Conservation (phyloP, 2,797 vertebrate species). For the Carduelis carduelis region DNA sequence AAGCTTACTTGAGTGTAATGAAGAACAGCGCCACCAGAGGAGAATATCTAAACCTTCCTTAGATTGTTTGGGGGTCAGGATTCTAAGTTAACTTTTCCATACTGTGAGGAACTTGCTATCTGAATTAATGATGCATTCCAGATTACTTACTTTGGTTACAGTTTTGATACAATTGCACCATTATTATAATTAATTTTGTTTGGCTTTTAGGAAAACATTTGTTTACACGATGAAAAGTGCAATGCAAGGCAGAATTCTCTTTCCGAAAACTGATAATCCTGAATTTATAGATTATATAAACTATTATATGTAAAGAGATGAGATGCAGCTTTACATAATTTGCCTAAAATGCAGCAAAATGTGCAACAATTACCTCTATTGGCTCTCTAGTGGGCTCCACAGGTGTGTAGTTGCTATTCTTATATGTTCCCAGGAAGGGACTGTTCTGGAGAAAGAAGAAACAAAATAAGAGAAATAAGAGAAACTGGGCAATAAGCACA, state of each 20-base stretch:
- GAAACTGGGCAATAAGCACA: not conserved
- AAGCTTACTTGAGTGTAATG: not conserved
- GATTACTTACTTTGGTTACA: not conserved
- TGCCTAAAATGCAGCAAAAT: not conserved
- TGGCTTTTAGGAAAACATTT: not conserved
- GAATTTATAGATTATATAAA: too few species aligned
- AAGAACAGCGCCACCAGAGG: not conserved
- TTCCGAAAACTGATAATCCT: not conserved
- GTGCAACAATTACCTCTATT: constrained; percentile 69
- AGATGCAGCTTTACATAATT: not conserved
- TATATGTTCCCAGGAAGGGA: constrained; percentile 83
- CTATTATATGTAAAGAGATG: not conserved
- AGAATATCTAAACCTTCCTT: not conserved
- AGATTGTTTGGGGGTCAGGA: not conserved
- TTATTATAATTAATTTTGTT: not conserved
- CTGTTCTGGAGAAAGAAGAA: constrained; percentile 44
- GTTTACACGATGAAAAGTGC: not conserved
- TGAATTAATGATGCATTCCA: not conserved
- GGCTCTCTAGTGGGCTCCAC: constrained; percentile 70
- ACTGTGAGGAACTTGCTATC: not conserved
- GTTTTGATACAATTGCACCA: not conserved
- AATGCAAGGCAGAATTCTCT: not conserved
- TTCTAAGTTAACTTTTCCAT: not conserved
- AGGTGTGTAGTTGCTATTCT: constrained; percentile 81
- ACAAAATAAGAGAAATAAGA: not conserved